Conservation (phyloP, 2,888 invertebrate species). For the Shargacucullia verbasci region DNA sequence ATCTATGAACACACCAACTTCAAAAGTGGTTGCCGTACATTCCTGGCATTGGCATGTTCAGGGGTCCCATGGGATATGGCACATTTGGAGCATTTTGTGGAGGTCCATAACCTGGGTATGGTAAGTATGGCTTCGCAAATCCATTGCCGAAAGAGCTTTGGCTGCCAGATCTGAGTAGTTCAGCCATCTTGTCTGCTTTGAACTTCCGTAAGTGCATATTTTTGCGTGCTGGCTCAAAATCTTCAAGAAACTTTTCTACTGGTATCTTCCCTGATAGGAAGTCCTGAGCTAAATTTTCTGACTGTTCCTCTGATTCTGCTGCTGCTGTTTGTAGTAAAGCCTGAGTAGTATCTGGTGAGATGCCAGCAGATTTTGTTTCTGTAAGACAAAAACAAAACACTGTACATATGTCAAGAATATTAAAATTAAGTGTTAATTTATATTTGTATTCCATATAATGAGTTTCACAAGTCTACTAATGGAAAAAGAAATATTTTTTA, state of each 20-base stretch:
- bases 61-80: constrained; percentile 92
- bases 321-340: constrained; percentile 97
- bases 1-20: constrained; percentile 52
- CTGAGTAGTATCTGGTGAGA: constrained; percentile 95
- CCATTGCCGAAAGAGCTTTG: constrained; percentile 80
- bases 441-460: too few species aligned
- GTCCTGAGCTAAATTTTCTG: constrained; percentile 94
- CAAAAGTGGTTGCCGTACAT: constrained; percentile 85
- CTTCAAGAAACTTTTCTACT: constrained; percentile 95
- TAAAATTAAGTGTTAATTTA: too few species aligned
- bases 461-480: too few species aligned
- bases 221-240: constrained; percentile 93
- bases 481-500: too few species aligned
- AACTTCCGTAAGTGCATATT: constrained; percentile 92
- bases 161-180: constrained; percentile 88
- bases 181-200: constrained; percentile 97
- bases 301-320: constrained; percentile 97
- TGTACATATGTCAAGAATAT: background rate
- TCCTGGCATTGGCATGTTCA: constrained; percentile 94
- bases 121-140: constrained; percentile 77
- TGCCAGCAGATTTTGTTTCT: constrained; percentile 93
- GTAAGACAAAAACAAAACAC: constrained; percentile 57
- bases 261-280: constrained; percentile 93
- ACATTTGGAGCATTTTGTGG: constrained; percentile 89
- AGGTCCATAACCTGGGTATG: constrained; percentile 79